Percentiles rank a stretch among this genome's conserved stretches.
These are phyloP conservation scores for Temnothorax rugatulus DNA, from an alignment of 2,888 invertebrate species.

Conservation along the genomic window DNA sequence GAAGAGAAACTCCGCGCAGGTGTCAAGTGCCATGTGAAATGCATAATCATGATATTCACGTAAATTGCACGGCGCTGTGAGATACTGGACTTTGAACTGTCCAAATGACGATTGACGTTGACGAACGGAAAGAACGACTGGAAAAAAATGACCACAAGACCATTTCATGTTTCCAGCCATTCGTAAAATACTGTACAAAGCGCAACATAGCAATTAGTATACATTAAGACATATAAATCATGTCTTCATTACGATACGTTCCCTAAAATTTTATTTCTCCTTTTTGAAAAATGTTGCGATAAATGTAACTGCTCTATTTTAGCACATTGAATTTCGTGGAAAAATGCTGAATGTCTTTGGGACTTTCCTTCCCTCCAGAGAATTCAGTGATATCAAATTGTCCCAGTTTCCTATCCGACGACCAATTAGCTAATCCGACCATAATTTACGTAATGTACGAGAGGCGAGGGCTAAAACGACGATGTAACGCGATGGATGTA, in stretches of 20 bases:
- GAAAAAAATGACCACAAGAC: not conserved
- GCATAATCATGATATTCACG: conserved; percentile 15
- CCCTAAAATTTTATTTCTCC: not conserved
- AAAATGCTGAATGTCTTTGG: not conserved
- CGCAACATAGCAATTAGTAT: not conserved
- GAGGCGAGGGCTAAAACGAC: not conserved
- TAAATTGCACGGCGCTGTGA: conserved; percentile 18
- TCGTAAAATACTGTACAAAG: not conserved
- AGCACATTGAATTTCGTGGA: not conserved
- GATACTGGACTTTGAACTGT: conserved; percentile 19
- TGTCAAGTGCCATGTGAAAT: conserved; percentile 21
- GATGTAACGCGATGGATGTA: not conserved
- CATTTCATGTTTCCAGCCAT: not conserved
- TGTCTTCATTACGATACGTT: not conserved
- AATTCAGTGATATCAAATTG: conserved; percentile 17
- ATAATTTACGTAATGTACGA: conserved; percentile 19
- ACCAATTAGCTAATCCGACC: conserved; percentile 29
- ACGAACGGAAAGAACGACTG: not conserved
- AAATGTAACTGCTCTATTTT: not conserved
- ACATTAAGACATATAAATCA: not conserved
- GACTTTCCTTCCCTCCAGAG: not conserved
- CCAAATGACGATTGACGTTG: not conserved
- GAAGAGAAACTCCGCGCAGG: conserved; percentile 32
- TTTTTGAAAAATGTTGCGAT: not conserved
- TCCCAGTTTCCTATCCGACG: conserved; percentile 11